Base-by-base conservation (phyloP, 2,113 vertebrate species). In the Chaetorhynchus papuensis region DNA sequence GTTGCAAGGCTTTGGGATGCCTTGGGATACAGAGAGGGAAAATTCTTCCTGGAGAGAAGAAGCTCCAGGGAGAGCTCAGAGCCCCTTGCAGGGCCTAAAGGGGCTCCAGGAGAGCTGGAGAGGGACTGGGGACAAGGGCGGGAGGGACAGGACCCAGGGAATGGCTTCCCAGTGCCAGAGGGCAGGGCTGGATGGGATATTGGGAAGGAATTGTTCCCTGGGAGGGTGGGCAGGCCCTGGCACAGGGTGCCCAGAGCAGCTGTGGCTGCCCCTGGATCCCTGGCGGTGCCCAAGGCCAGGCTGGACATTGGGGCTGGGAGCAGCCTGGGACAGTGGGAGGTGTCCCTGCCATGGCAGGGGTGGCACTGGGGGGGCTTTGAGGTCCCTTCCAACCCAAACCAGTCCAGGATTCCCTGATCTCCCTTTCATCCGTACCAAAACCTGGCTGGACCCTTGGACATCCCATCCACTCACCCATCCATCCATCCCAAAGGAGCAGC, bases 311-410 rank as follows among this genome's bases (percentile, higher is more conserved):
- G 70, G 52, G 70, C 70, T 54, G 3, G 53, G 81, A 83, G 47
- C 47, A 83, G 3, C 39, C 66, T 53, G 57, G 68, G 68, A 9
- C 2, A 71, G 45, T 42, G 66, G 56, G 0, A 44, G 45, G 20
- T 15, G 66, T 52, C 45, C 56, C 37, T 70, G 79, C 42, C 44
- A n/a, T 17, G 44, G 23, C 19, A 15, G 28, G 41, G 42, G 7
- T 10, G 42, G 11, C 0, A 28, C 2, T 50, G 65, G 37, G 0
- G 1, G 26, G 3, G 15, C 2, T 20, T 57, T 68, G 0, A 13
- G 37, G 10, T 37, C 39, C 8, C 11, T 59, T 6, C 42, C 15
- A 0, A 7, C 10, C 23, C 52, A 49, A 57, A 30, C 8, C 21
- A 31, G 14, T 22, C 44, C 21, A 15, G 3, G 31, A 37, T 42